Conservation (phyloP, 2,113 vertebrate species). For the Procavia capensis region DNA sequence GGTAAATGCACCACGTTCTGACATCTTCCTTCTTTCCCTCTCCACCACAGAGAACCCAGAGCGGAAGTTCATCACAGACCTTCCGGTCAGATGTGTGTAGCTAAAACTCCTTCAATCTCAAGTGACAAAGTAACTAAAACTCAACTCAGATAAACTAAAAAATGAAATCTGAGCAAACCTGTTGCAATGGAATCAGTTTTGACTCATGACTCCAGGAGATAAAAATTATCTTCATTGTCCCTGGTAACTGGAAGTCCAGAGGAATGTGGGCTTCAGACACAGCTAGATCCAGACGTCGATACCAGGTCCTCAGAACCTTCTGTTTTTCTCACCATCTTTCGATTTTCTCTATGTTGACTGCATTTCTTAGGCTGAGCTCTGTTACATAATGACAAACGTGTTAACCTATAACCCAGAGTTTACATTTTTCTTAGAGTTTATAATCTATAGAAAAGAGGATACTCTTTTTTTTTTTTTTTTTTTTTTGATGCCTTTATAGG, state of each 20-base stretch:
- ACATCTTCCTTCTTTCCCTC: neutral
- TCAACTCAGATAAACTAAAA: neutral
- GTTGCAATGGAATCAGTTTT: too few species aligned
- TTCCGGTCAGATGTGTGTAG: too few species aligned
- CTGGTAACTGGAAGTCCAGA: neutral
- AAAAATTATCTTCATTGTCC: neutral
- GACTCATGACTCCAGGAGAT: neutral
- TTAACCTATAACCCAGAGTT: neutral
- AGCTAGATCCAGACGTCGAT: neutral
- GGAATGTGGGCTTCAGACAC: neutral
- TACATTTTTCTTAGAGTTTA: neutral
- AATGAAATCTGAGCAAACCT: too few species aligned
- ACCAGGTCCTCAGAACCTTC: neutral
- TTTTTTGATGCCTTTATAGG: too few species aligned
- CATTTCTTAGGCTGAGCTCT: neutral
- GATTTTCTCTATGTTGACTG: neutral
- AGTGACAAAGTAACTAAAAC: neutral
- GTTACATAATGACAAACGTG: neutral
- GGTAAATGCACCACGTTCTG: neutral
- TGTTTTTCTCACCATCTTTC: neutral
- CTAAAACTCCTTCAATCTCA: neutral
- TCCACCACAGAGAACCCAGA: neutral
- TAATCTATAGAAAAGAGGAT: constrained; percentile 12
- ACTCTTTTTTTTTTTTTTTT: accelerated
- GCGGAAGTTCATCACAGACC: neutral